Evolutionary conservation across 2,113 vertebrate species (phyloP).

Genomic region (Chloebia gouldiae): DNA sequence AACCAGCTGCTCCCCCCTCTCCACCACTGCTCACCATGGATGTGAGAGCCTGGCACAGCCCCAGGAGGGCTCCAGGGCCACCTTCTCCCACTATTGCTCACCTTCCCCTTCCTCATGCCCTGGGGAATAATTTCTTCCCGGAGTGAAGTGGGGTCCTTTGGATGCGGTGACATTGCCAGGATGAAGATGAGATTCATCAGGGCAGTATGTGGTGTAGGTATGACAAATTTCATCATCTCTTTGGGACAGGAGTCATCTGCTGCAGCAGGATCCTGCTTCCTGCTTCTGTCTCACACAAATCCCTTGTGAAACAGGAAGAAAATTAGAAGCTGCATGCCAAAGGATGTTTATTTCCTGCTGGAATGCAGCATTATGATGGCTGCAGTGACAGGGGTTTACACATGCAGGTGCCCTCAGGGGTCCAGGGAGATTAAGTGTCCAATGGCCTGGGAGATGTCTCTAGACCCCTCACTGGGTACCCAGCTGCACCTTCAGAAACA

Average conservation of each 20-base stretch:
- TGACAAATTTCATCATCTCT: not conserved
- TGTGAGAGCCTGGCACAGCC: not conserved
- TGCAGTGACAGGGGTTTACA: rapidly evolving
- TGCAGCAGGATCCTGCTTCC: not conserved
- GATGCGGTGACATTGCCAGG: rapidly evolving
- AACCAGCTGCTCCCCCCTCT: not conserved
- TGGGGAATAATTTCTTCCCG: not conserved
- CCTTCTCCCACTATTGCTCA: not conserved
- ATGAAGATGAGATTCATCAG: not conserved
- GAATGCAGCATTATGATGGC: not conserved
- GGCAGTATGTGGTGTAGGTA: not conserved
- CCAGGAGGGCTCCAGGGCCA: not conserved
- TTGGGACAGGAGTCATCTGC: not conserved
- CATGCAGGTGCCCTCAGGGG: not conserved
- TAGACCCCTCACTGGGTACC: not conserved
- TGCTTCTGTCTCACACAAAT: not conserved
- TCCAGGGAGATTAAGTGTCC: not conserved
- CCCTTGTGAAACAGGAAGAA: not conserved
- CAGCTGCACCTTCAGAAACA: not conserved
- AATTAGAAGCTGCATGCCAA: not conserved
- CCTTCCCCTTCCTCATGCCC: not conserved
- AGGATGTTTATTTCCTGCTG: not conserved
- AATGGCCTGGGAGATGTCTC: not conserved
- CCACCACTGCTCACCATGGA: rapidly evolving
- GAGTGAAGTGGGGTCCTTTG: not conserved